Conservation (phyloP, 2,797 vertebrate species). For the Cryptoprocta ferox region DNA sequence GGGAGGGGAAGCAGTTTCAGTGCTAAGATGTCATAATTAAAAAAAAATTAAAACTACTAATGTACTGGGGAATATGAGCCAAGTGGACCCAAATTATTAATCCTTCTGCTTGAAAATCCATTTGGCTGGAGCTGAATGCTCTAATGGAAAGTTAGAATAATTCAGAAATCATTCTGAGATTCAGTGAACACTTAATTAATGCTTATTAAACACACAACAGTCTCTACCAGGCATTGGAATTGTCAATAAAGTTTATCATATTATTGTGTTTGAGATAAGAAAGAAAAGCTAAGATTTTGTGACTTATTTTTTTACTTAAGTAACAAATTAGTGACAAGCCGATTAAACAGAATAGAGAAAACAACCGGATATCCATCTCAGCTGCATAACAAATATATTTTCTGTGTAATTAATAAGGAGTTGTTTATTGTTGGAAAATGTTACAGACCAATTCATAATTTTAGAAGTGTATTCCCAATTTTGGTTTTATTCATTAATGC, state of each 20-base stretch:
- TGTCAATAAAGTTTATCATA: neutral
- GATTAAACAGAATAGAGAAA: neutral
- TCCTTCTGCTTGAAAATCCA: neutral
- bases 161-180: neutral
- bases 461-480: neutral
- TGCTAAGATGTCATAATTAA: neutral
- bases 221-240: neutral
- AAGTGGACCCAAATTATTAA: neutral
- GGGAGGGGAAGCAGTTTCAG: neutral
- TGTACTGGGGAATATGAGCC: neutral
- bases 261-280: neutral
- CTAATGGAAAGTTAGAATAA: neutral
- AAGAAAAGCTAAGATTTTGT: neutral
- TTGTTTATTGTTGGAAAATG: neutral
- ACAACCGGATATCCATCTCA: neutral
- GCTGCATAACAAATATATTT: neutral
- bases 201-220: neutral
- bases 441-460: neutral
- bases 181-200: neutral
- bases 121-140: neutral
- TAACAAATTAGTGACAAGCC: neutral
- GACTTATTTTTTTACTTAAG: slow-evolving; percentile 24
- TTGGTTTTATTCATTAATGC: neutral
- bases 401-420: neutral
- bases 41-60: neutral